These are phyloP conservation scores for Smutsia temminckii DNA, from an alignment of 2,797 vertebrate genomes.

Conservation along the genomic window DNA sequence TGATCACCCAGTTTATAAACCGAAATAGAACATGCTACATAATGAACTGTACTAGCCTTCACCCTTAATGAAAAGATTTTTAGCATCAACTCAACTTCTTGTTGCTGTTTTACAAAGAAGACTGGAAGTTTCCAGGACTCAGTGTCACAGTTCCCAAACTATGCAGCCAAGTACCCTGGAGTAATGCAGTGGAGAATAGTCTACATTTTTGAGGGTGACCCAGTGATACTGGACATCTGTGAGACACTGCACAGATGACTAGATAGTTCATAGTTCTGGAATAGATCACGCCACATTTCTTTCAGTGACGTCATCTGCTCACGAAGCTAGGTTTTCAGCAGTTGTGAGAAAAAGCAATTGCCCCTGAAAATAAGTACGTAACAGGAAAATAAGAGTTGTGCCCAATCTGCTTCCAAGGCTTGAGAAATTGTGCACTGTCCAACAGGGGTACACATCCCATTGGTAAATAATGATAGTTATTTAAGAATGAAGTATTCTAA, in stretches of 20 bases:
- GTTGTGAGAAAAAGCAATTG: not conserved
- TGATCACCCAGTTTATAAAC: not conserved
- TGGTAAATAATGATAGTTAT: not conserved
- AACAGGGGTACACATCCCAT: not conserved
- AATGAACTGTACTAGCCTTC: not conserved
- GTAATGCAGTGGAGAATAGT: not conserved
- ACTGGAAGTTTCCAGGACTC: not conserved
- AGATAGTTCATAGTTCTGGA: not conserved
- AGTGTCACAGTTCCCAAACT: not conserved
- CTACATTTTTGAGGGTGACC: not conserved
- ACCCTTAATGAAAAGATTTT: not conserved
- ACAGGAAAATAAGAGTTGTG: not conserved
- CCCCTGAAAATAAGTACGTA: not conserved
- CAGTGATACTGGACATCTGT: not conserved
- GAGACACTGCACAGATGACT: not conserved
- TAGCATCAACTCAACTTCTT: not conserved
- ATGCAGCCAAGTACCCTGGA: not conserved
- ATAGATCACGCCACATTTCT: not conserved
- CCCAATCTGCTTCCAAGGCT: not conserved
- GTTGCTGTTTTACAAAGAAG: not conserved
- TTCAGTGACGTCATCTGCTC: not conserved
- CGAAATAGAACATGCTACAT: not conserved
- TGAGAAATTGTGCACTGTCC: not conserved
- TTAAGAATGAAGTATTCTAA: not conserved
- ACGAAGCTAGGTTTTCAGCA: not conserved